Conservation (phyloP, 35 echinoderm and acorn worm species). For the Heliocidaris erythrogramma region DNA sequence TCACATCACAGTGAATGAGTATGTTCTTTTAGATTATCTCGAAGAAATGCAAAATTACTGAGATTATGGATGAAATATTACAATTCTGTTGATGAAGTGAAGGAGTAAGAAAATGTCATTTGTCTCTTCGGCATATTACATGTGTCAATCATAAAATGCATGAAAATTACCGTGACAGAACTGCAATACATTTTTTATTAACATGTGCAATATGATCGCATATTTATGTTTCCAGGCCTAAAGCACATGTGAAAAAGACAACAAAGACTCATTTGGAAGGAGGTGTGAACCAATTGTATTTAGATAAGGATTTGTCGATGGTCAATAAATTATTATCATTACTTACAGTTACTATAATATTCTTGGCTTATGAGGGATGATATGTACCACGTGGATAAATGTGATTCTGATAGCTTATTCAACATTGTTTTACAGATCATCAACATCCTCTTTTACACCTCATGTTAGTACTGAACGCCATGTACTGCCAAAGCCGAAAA, state of each 20-base stretch:
- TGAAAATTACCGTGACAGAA: not conserved
- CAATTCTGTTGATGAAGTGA: not conserved
- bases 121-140: not conserved
- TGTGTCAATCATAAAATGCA: not conserved
- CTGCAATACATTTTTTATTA: not conserved
- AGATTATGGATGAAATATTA: not conserved
- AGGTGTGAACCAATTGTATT: too few species aligned
- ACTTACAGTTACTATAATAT: too few species aligned
- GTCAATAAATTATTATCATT: too few species aligned
- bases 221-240: too few species aligned
- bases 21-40: not conserved
- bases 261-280: too few species aligned
- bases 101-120: not conserved
- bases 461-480: not conserved
- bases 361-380: too few species aligned
- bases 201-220: not conserved
- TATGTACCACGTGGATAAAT: too few species aligned
- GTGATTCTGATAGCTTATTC: too few species aligned
- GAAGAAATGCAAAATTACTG: not conserved
- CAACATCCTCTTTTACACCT: not conserved
- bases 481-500: not conserved
- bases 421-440: not conserved
- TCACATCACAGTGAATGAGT: not conserved
- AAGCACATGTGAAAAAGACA: too few species aligned
- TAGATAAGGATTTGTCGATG: too few species aligned